Evolutionary conservation across 2,797 vertebrate genomes (phyloP).

Genomic region (Pogoniulus pusillus): DNA sequence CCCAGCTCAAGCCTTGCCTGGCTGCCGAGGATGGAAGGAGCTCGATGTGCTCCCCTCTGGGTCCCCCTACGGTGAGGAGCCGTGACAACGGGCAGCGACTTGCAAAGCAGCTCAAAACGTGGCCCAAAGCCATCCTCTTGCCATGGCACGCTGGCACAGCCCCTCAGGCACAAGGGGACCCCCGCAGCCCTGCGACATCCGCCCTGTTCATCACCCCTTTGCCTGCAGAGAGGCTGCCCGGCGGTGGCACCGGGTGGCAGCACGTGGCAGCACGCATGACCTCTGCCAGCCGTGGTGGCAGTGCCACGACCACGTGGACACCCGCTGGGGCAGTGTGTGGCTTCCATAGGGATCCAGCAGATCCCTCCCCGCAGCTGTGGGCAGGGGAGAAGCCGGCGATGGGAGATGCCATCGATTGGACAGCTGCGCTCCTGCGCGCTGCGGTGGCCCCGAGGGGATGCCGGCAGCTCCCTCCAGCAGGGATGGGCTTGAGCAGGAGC

Average conservation of each 20-base stretch:
- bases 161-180: fast-evolving
- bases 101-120: not conserved
- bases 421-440: fast-evolving
- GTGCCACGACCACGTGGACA: not conserved
- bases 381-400: not conserved
- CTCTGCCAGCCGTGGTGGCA: fast-evolving
- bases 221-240: fast-evolving
- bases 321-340: not conserved
- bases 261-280: not conserved
- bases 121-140: not conserved
- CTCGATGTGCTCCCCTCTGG: not conserved
- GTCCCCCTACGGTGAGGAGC: not conserved
- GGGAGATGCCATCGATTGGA: not conserved
- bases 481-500: fast-evolving
- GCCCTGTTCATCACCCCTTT: fast-evolving
- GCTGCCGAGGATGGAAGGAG: not conserved
- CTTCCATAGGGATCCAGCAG: not conserved
- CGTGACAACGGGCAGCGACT: not conserved
- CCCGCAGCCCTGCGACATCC: not conserved
- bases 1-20: fast-evolving
- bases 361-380: not conserved
- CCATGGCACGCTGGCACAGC: not conserved
- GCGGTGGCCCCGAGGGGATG: not conserved
- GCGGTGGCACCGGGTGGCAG: fast-evolving
- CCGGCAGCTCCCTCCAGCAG: not conserved